Percentiles rank a stretch among this genome's conserved stretches.
Evolutionary conservation across 2,113 vertebrate species (phyloP).

Genomic region (Leptodactylus fuscus): DNA sequence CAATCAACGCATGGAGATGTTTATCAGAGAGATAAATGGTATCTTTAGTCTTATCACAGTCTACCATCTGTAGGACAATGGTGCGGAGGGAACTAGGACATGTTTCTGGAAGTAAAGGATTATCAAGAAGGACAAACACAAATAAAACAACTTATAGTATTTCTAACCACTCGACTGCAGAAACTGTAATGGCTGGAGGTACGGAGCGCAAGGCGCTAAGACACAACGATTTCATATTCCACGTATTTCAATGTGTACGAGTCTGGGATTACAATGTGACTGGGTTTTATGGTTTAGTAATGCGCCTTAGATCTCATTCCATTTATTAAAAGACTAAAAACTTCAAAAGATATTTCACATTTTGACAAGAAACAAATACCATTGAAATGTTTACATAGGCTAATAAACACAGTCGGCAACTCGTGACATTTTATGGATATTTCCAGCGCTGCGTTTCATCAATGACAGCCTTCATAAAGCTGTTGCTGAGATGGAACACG

Average conservation of each 20-base stretch:
- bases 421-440: background rate
- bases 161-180: background rate
- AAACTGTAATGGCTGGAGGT: too few species aligned
- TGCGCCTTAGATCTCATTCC: background rate
- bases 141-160: background rate
- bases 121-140: conserved; percentile 27
- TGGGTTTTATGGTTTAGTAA: background rate
- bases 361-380: background rate
- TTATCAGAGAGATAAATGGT: conserved; percentile 54
- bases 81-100: background rate
- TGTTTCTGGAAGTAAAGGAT: background rate
- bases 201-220: too few species aligned
- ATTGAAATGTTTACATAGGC: background rate
- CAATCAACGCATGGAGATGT: conserved; percentile 49
- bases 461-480: background rate
- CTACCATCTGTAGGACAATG: conserved; percentile 47
- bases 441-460: background rate
- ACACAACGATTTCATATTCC: too few species aligned
- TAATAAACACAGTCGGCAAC: background rate
- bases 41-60: conserved; percentile 45
- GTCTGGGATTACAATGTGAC: background rate
- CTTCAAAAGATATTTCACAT: background rate
- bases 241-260: too few species aligned
- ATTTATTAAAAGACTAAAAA: background rate
- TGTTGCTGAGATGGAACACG: background rate